These are phyloP conservation scores for Drosophila pruinosa DNA, from an alignment of 1,140 invertebrate genomes.

Conservation along the genomic window DNA sequence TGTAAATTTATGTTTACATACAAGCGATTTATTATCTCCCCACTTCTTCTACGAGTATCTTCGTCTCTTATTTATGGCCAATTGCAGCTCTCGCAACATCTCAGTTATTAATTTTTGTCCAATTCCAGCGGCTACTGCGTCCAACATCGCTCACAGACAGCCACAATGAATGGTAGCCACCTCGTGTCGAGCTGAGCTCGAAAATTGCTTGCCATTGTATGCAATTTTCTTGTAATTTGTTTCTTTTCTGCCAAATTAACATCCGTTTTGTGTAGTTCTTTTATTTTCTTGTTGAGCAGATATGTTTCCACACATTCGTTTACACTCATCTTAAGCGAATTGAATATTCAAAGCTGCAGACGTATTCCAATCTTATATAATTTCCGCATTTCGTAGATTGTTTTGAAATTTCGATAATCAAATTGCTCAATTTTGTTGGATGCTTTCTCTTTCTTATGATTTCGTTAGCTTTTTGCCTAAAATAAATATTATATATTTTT, in stretches of 20 bases:
- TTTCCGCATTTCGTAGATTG: not conserved
- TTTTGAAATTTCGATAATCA: not conserved
- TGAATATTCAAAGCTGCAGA: not conserved
- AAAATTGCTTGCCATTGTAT: conserved; percentile 25
- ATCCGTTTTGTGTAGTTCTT: conserved; percentile 6
- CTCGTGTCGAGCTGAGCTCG: not conserved
- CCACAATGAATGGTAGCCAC: not conserved
- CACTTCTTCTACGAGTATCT: conserved; percentile 9
- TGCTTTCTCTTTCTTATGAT: conserved; percentile 8
- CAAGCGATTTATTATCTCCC: conserved; percentile 66
- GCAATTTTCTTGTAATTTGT: conserved; percentile 22
- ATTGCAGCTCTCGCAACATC: conserved; percentile 42
- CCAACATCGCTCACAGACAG: no score
- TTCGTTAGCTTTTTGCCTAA: not conserved
- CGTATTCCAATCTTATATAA: not conserved
- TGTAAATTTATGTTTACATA: conserved; percentile 75
- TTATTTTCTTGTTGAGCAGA: not conserved
- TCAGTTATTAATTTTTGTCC: conserved; percentile 64
- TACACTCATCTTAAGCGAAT: not conserved
- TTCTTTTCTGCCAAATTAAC: conserved; percentile 10
- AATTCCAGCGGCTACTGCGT: conserved; percentile 1
- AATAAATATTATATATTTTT: not conserved
- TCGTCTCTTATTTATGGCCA: conserved; percentile 59
- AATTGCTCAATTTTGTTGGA: not conserved
- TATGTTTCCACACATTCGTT: not conserved